phyloP scores from a whole-genome alignment of 2,113 vertebrate genomes.

The Pomatorhinus ruficollis region DNA sequence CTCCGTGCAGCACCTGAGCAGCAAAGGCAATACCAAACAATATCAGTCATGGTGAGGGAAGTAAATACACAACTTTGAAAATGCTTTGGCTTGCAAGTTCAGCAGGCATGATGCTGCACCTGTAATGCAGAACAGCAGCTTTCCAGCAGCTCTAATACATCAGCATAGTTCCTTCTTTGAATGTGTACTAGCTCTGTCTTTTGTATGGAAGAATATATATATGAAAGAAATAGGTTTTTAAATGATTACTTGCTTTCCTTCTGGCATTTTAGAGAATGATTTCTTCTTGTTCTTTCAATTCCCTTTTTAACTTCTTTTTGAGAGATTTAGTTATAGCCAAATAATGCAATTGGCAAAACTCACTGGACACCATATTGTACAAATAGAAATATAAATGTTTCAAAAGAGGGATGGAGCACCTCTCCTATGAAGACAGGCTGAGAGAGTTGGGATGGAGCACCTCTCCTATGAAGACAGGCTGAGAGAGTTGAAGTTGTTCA shows the following conservation, averaged over 20 bases:
- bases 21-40: fast-evolving
- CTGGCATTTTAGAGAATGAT: neutral
- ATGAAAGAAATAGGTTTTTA: neutral
- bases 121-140: neutral
- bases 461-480: neutral
- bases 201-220: neutral
- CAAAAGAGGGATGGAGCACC: neutral
- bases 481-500: neutral
- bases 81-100: neutral
- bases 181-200: neutral
- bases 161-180: neutral
- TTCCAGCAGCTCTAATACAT: neutral
- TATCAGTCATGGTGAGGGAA: neutral
- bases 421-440: neutral
- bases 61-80: neutral
- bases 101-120: neutral
- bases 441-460: neutral
- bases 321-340: neutral
- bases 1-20: neutral
- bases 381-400: neutral
- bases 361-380: neutral
- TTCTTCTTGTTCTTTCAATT: neutral
- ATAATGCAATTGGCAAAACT: neutral
- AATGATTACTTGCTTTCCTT: neutral
- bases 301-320: neutral